Evolutionary conservation across 2,888 invertebrate genomes (phyloP), one percentile per base, ranked within the genome.

Genomic region (Parthenolecanium corni): DNA sequence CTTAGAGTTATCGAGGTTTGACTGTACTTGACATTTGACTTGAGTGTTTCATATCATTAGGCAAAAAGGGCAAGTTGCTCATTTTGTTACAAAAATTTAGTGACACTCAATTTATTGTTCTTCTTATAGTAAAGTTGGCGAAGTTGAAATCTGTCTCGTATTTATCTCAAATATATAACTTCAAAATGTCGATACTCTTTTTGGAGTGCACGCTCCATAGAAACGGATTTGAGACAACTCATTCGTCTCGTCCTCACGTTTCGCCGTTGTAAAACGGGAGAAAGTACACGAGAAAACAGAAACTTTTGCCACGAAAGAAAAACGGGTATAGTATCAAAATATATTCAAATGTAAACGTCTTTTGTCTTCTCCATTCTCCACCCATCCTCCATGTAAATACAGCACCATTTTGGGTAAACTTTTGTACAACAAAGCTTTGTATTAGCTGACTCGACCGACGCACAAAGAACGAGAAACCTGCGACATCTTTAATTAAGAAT

Each of bases 401-500:
- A 31, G 9, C 31, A 31, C 31, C 31, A 31, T 31, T 31, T 31
- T 31, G 31, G 31, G 31, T 31, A 31, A 31, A 31, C 31, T 31
- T 31, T 31, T 31, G 5, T 31, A 31, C 31, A 31, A 31, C 31
- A 56, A 56, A 56, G 56, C 56, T 56, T 56, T 56, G 56, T 56
- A 56, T 21, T 18, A 31, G 31, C 9, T n/a, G n/a, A n/a, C 31
- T 31, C 5, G 31, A 31, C 18, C 6, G 44, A n/a, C n/a, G 44
- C 44, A 56, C 56, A 56, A 56, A 56, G 56, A 56, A 56, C 56
- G 56, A 56, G 42, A 42, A 56, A 56, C 56, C 56, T 56, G 56
- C 56, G 56, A 56, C 56, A 56, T 56, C 56, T 56, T 56, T 56
- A 56, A 56, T 56, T 56, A 56, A 56, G 56, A 56, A 56, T 56